These are phyloP conservation scores for Herpetotheres cachinnans DNA, from an alignment of 2,113 vertebrate species.

Conservation along the genomic window DNA sequence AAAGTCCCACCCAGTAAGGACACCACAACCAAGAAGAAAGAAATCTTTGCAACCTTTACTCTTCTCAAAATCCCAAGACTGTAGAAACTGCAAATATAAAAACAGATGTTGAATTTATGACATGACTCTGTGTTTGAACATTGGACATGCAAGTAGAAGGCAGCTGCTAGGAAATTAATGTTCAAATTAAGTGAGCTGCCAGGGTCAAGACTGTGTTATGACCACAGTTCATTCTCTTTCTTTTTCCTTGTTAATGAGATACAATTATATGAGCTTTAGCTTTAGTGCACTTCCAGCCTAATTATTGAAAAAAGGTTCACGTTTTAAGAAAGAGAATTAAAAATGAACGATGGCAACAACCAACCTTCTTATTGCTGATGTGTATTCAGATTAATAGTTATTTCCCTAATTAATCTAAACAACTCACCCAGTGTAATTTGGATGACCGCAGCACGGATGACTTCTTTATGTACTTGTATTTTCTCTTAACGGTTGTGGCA, in stretches of 20 bases:
- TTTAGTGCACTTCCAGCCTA: background rate
- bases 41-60: background rate
- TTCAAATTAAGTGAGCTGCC: background rate
- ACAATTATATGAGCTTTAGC: background rate
- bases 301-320: background rate
- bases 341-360: background rate
- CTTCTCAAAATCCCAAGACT: background rate
- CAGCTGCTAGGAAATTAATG: background rate
- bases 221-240: background rate
- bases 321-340: background rate
- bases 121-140: background rate
- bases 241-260: background rate
- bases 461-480: background rate
- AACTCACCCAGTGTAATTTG: background rate
- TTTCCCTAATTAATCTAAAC: background rate
- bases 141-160: background rate
- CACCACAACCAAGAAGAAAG: background rate
- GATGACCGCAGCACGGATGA: background rate
- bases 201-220: background rate
- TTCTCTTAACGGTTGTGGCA: background rate
- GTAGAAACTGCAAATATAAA: background rate
- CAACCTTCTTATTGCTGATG: background rate
- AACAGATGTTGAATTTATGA: background rate
- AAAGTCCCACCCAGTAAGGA: background rate
- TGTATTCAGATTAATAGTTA: background rate